Base-by-base conservation (phyloP, 2,797 vertebrate genomes). In the Gymnodraco acuticeps region DNA sequence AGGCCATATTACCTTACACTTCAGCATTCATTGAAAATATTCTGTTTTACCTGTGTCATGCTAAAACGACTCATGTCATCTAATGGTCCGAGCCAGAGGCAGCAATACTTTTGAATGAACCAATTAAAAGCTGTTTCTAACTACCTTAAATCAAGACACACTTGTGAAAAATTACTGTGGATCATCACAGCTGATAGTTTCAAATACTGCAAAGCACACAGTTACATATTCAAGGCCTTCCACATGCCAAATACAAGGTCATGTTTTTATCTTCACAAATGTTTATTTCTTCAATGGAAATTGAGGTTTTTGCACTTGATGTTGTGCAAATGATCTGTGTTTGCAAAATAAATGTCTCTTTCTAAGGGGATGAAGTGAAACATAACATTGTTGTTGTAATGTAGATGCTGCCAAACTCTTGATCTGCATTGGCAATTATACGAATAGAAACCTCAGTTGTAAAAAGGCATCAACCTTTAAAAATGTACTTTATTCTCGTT, bases 1-100 rank as follows among this genome's bases (percentile, higher is more conserved):
- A 76, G 46, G 55, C 66, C 17, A 14, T 55, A 47, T 23, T 70
- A 12, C 2, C 1, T 1, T 52, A 41, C 27, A 54, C 53, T 70
- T 86, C 58, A 70, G 50, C 67, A 27, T 73, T 67, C 62, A 64
- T 53, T 58, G 20, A 71, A 66, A 78, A 72, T 60, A 42, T 33
- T 80, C 38, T 9, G 11, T 68, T 46, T 52, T 5, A 42, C 54
- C 33, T 9, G 33, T 38, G 33, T 38, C 33, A 38, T 7, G 7
- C 8, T 38, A 38, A 38, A 38, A 38, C 8, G 33, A 38, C 33
- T 38, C 33, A 8, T 38, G 33, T 38, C 33, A 38, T 38, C 8
- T 38, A 38, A 38, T 38, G 8, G 33, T 7, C 33, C 8, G 8
- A 38, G 33, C 33, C 33, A 38, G 33, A 9, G 6, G 8, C 33